Percentiles rank a stretch among this genome's conserved stretches.
Conservation (phyloP, 2,888 invertebrate genomes). For the Trichogramma evanescens region DNA sequence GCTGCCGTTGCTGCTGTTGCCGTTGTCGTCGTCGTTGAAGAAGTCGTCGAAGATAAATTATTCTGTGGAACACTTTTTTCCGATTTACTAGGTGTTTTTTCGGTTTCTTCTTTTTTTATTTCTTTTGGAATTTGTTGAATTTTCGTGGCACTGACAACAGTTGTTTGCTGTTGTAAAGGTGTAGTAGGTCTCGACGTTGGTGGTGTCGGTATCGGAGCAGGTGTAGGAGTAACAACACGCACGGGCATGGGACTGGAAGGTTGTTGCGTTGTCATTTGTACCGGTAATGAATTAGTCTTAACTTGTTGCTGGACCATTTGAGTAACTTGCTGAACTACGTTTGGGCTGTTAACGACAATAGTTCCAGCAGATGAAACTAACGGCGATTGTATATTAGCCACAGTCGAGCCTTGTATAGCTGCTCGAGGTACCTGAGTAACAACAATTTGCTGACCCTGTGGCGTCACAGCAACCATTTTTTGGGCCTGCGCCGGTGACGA, state of each 20-base stretch:
- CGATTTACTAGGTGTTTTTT: too few relatives aligned
- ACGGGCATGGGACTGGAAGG: slow-evolving; percentile 29
- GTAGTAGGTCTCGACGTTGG: slow-evolving; percentile 51
- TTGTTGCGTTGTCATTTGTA: not conserved
- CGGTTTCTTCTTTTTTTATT: slow-evolving; percentile 6
- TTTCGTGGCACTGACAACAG: slow-evolving; percentile 40
- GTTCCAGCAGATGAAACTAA: slow-evolving; percentile 44
- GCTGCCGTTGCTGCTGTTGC: not conserved
- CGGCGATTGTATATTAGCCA: slow-evolving; percentile 48
- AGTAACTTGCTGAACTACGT: slow-evolving; percentile 39
- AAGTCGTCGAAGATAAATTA: too few relatives aligned
- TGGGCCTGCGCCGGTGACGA: slow-evolving; percentile 46
- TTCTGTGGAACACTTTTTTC: too few relatives aligned
- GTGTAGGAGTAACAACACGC: slow-evolving; percentile 42
- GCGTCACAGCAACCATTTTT: slow-evolving; percentile 59
- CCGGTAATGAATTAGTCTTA: not conserved
- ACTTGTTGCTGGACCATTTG: slow-evolving; percentile 23
- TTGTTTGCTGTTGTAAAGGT: slow-evolving; percentile 34
- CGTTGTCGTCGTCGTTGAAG: too few relatives aligned
- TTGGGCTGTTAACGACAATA: slow-evolving; percentile 35
- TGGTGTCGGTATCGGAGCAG: slow-evolving; percentile 43
- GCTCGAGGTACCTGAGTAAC: slow-evolving; percentile 46
- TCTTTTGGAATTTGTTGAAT: slow-evolving; percentile 38
- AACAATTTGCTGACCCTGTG: slow-evolving; percentile 59
- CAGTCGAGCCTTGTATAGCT: slow-evolving; percentile 49